Base-by-base conservation (phyloP, 2,797 vertebrate genomes). In the Microhierax caerulescens region DNA sequence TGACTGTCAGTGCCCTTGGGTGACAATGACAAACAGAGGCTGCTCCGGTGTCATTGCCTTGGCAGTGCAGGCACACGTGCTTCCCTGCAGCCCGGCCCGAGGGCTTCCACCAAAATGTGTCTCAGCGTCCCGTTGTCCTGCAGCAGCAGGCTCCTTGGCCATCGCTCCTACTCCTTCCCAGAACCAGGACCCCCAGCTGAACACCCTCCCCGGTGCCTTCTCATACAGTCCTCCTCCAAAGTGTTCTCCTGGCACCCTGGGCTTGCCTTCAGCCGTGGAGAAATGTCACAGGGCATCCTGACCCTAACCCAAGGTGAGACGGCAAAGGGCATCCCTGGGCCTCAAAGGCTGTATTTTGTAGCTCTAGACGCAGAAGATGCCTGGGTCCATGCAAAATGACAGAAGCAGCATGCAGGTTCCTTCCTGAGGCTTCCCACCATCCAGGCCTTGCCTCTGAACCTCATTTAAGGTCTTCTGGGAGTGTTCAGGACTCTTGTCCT, bases 1-100 rank as follows among this genome's bases (percentile, higher is more conserved):
- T 1, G 2, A 27, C 30, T 22, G 19, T 14, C 37, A 3, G 23
- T 12, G 32, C 25, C 25, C 54, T 41, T 8, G 59, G 39, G 53
- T 83, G 57, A 39, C 8, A 2, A 7, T 2, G 50, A 24, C 0
- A 0, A 23, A 9, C 18, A 19, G 51, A 30, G 11, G 37, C 43
- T 57, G 79, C 54, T 30, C 53, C 48, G 60, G 28, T 7, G 60
- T 53, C 30, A 3, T 32, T 25, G 14, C 34, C 39, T 39, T 4
- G 45, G 60, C 51, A 68, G 47, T 3, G 2, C 0, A 0, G 39
- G 24, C 45, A 15, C 0, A 2, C 0, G 8, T 51, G 67, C 41
- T n/a, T 28, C 15, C 15, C 12, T 20, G 10, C 16, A 57, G 34
- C 39, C 19, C 8, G 1, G 17, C 28, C 5, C 0, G 14, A 60